Conservation (phyloP, 2,797 vertebrate genomes). For the Mus spretus region DNA sequence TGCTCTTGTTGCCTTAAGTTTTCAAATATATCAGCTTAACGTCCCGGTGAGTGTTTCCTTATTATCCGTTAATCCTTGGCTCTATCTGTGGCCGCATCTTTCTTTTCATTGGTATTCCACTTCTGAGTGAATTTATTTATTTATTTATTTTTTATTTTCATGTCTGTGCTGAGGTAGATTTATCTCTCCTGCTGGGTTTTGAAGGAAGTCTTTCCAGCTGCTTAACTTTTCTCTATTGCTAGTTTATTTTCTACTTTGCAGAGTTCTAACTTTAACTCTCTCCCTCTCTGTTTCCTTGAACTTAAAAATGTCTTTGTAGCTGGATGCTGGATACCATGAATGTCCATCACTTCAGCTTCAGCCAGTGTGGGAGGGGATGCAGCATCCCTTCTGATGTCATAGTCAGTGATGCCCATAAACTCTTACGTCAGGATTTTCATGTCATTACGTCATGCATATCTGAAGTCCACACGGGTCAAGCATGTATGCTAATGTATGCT, state of each 20-base stretch:
- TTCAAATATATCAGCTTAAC: constrained; percentile 49
- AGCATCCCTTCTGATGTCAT: not conserved
- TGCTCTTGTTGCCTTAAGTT: constrained; percentile 10
- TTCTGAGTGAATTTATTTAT: not conserved
- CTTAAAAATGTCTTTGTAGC: not conserved
- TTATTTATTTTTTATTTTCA: not conserved
- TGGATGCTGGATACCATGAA: not conserved
- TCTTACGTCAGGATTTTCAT: not conserved
- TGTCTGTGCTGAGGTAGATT: not conserved
- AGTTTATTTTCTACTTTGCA: constrained; percentile 26
- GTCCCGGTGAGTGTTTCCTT: not conserved
- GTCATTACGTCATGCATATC: not conserved
- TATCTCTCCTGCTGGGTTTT: constrained; percentile 53
- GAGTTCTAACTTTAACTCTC: constrained; percentile 8
- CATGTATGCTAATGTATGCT: not conserved
- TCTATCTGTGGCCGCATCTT: not conserved
- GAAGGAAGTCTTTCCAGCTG: constrained; percentile 38
- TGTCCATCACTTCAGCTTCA: not conserved
- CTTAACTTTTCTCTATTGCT: not conserved
- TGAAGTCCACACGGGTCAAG: not conserved
- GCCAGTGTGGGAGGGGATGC: not conserved
- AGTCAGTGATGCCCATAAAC: not conserved
- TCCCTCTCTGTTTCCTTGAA: not conserved
- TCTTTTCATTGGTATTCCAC: not conserved
- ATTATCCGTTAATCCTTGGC: not conserved